Evolutionary conservation across 2,888 invertebrate genomes (phyloP).

Genomic region (Hyposoter didymator): DNA sequence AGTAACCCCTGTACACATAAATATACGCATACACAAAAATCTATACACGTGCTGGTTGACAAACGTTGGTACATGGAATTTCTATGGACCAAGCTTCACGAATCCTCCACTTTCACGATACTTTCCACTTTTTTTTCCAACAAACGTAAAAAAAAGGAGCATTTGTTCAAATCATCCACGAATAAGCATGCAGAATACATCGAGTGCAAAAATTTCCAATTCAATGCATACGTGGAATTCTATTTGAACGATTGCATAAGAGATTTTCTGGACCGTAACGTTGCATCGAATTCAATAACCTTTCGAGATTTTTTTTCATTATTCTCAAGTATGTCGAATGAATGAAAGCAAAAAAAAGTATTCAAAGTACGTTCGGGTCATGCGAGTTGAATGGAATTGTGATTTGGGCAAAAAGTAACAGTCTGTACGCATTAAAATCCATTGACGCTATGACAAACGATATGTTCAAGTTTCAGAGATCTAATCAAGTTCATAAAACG

Average conservation of each 20-base stretch:
- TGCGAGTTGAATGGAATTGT: background rate
- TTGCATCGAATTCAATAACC: background rate
- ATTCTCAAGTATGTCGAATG: background rate
- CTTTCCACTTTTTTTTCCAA: background rate
- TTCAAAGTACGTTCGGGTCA: background rate
- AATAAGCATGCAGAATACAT: background rate
- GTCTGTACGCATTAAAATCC: background rate
- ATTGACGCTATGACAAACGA: background rate
- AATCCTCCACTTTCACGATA: background rate
- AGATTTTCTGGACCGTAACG: background rate
- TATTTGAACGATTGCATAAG: background rate
- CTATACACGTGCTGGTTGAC: slow-evolving; percentile 1
- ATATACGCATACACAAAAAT: background rate
- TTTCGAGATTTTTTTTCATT: background rate
- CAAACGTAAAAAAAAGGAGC: background rate
- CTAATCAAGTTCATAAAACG: background rate
- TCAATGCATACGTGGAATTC: background rate
- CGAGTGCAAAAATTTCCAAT: slow-evolving; percentile 1
- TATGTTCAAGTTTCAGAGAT: background rate
- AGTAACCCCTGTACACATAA: background rate
- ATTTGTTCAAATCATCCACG: background rate
- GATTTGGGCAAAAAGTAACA: background rate
- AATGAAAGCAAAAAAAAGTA: background rate
- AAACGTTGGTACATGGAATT: background rate
- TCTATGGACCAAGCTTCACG: background rate